Base-by-base conservation (phyloP, 2,113 vertebrate species). In the Pogona vitticeps region DNA sequence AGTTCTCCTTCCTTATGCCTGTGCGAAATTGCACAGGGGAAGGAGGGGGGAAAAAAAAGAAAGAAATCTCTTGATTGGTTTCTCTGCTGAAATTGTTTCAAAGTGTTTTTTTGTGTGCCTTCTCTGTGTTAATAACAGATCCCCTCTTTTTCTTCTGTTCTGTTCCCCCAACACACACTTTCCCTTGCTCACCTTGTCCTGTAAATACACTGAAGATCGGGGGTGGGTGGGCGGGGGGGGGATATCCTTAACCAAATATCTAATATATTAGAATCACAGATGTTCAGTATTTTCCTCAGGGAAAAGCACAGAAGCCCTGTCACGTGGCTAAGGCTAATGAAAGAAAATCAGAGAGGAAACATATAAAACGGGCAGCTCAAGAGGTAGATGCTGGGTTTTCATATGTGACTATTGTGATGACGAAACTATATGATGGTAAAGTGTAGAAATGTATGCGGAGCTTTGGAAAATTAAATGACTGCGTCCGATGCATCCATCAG, bases 1-100 rank as follows among this genome's bases (percentile, higher is more conserved):
- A 21, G 95, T 94, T 94, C 95, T 93, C 84, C 87, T 93, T 88
- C 88, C 94, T 92, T 91, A 21, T 85, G 91, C 91, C 82, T 91
- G 58, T 1, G 38, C 85, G 90, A 92, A 86, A 76, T 90, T 90
- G 86, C 86, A 59, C 75, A 88, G 90, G 84, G 90, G 13, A 17
- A 20, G 42, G 42, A 31, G 13, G 12, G n/a, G 2, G 14, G 0
- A 15, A 14, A 23, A 2, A 6, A 6, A 14, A 26, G 73, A 38
- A 61, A 36, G 17, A 28, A 80, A 86, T 85, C 88, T 92, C 90
- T 90, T 67, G 42, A 93, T 94, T 95, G 0, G 1, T 89, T 90
- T 92, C 92, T 86, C 78, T 86, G 85, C 84, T 78, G 21, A 90
- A 90, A 85, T 93, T 90, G 92, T 86, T 94, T 86, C 40, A 73